Evolutionary conservation across 2,113 vertebrate species (phyloP).

Genomic region (Rhea pennata): DNA sequence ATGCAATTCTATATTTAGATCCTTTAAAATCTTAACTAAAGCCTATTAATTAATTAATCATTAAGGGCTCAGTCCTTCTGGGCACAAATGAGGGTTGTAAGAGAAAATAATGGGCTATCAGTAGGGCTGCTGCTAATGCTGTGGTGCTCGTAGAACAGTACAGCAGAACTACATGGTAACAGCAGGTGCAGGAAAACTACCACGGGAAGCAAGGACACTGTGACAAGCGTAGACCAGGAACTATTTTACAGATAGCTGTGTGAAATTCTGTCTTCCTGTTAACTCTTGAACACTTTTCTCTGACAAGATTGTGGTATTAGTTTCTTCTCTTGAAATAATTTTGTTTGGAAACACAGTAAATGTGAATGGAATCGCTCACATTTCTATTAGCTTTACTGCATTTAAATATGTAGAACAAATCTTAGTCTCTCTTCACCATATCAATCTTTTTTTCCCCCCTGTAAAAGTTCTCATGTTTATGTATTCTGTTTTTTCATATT

Average conservation of each 20-base stretch:
- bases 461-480: neutral
- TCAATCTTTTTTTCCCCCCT: neutral
- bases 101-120: neutral
- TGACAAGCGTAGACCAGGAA: neutral
- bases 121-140: neutral
- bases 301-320: neutral
- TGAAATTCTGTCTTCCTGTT: neutral
- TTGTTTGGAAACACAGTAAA: neutral
- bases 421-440: neutral
- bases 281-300: neutral
- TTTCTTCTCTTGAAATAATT: neutral
- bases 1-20: conserved; percentile 24
- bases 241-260: neutral
- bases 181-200: neutral
- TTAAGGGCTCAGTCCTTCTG: neutral
- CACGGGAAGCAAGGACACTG: neutral
- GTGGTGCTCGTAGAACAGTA: neutral
- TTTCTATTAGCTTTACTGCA: neutral
- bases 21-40: conserved; percentile 24
- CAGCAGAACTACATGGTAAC: neutral
- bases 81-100: neutral
- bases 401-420: neutral
- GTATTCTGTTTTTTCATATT: neutral
- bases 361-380: neutral
- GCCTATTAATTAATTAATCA: conserved; percentile 24